phyloP scores from a whole-genome alignment of 2,113 vertebrate genomes.

The Zapus hudsonius region DNA sequence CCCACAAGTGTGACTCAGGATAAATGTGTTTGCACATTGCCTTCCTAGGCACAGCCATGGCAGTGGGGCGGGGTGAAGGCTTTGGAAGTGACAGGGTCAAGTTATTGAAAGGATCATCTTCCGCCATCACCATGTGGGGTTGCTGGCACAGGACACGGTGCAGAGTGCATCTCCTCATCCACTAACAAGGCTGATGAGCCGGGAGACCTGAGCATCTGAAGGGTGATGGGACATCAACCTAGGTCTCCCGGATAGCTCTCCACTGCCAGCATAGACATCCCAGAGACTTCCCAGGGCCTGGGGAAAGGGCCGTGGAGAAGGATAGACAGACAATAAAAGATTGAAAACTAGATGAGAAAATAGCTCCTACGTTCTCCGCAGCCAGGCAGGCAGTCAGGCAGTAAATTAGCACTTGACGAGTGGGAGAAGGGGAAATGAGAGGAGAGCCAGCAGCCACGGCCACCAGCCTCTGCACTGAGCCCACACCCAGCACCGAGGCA shows the following conservation, averaged over 20 bases:
- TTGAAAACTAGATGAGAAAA: background rate
- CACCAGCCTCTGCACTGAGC: too few species aligned
- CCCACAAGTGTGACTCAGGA: fast-evolving
- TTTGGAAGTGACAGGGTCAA: background rate
- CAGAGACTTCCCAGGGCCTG: background rate
- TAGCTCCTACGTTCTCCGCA: fast-evolving
- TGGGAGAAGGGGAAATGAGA: background rate
- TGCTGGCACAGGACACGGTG: background rate
- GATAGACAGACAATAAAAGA: background rate
- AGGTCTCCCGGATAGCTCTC: background rate
- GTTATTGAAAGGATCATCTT: background rate
- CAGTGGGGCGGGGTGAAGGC: fast-evolving
- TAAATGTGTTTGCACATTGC: fast-evolving
- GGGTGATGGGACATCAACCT: background rate
- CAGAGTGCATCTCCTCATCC: fast-evolving
- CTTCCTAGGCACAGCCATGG: fast-evolving
- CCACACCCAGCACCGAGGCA: background rate
- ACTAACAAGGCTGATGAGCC: fast-evolving
- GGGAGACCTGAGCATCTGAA: background rate
- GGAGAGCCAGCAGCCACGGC: background rate
- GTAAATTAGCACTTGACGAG: slow-evolving; percentile 10
- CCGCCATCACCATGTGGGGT: background rate
- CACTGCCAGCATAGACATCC: background rate
- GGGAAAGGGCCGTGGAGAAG: background rate
- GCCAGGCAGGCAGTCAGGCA: slow-evolving; percentile 32